These are phyloP conservation scores for Prolemur simus DNA, from an alignment of 2,113 vertebrate genomes.

Conservation along the genomic window DNA sequence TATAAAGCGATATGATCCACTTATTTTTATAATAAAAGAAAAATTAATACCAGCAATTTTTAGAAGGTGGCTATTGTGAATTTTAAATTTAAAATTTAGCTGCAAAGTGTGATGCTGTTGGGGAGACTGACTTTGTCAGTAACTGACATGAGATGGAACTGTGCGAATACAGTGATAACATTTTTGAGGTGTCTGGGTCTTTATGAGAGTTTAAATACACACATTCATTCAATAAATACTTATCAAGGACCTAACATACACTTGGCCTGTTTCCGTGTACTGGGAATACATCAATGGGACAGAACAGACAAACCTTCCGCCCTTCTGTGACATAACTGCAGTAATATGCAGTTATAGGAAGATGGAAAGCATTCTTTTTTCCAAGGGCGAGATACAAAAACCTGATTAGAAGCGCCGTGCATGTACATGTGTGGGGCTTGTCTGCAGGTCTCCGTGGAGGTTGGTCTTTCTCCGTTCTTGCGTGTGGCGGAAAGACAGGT, in stretches of 20 bases:
- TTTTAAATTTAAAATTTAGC: constrained; percentile 37
- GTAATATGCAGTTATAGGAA: neutral
- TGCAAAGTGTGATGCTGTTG: neutral
- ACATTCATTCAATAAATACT: neutral
- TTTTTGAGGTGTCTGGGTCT: neutral
- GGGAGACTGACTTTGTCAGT: neutral
- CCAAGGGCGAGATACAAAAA: neutral
- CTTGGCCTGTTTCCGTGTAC: neutral
- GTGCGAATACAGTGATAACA: neutral
- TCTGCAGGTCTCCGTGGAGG: neutral
- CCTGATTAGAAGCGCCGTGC: neutral
- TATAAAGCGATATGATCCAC: neutral
- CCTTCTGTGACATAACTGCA: neutral
- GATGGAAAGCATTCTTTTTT: neutral
- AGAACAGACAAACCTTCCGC: neutral
- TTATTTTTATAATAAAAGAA: neutral
- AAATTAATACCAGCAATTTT: neutral
- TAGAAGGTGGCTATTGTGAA: neutral
- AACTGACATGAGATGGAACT: neutral
- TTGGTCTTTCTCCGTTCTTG: neutral
- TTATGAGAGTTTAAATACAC: neutral
- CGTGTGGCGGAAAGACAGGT: neutral
- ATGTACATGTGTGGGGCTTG: neutral
- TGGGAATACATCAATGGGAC: neutral
- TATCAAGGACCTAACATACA: neutral